These are phyloP conservation scores for Anthonomus grandis DNA, from an alignment of 1,140 invertebrate genomes.

Conservation along the genomic window DNA sequence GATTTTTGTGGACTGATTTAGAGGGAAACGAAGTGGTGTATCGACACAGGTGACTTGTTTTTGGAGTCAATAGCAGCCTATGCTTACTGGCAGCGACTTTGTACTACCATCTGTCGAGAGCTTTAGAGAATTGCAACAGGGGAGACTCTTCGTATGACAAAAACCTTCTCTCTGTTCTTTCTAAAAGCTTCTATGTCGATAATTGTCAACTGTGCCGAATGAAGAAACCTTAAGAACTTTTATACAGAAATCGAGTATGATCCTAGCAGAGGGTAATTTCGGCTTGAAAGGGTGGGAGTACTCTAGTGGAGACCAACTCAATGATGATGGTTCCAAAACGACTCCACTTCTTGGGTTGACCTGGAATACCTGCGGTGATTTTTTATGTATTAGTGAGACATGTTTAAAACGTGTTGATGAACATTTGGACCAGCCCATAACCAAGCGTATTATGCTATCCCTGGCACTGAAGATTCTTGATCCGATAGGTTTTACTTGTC, in stretches of 20 bases:
- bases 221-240: no score
- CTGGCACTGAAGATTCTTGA: conserved; percentile 8
- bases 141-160: no score
- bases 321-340: background rate
- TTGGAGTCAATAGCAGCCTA: conserved; percentile 38
- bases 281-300: conserved; percentile 34
- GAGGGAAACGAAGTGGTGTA: conserved; percentile 16
- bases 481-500: conserved; percentile 8
- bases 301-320: no score
- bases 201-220: no score
- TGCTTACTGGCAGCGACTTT: conserved; percentile 27
- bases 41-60: conserved; percentile 30
- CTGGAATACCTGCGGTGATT: background rate
- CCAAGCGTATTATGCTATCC: conserved; percentile 11
- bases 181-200: no score
- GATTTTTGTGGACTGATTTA: conserved; percentile 37
- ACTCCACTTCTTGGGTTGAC: background rate
- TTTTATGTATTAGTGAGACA: background rate
- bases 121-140: no score
- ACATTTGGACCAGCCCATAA: background rate
- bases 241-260: background rate
- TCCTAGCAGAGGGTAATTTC: conserved; percentile 30
- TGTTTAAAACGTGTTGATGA: background rate
- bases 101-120: no score
- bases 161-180: no score